Evolutionary conservation across 2,113 vertebrate species (phyloP).

Genomic region (Oryzias celebensis): DNA sequence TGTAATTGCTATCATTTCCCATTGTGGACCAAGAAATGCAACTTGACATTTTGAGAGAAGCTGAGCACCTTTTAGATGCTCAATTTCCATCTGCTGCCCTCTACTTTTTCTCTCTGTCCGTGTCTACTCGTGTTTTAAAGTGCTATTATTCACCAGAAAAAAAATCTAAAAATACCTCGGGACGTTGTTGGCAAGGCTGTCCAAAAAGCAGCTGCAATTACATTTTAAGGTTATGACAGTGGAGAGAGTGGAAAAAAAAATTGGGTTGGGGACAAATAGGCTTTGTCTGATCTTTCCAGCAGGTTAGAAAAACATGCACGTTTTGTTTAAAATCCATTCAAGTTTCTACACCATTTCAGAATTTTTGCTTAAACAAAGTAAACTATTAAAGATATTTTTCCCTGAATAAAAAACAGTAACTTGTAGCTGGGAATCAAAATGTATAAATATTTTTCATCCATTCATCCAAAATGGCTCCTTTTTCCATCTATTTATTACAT

Average conservation of each 20-base stretch:
- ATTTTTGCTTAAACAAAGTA: too few relatives aligned
- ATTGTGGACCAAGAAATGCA: slow-evolving; percentile 32
- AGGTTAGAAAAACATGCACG: too few relatives aligned
- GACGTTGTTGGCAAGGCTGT: slow-evolving; percentile 16
- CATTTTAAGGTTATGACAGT: slow-evolving; percentile 27
- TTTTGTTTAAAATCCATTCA: too few relatives aligned
- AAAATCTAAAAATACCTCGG: slow-evolving; percentile 21
- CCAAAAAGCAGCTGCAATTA: slow-evolving; percentile 44
- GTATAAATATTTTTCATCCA: too few relatives aligned
- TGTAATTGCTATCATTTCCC: slow-evolving; percentile 52
- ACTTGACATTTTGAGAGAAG: slow-evolving; percentile 52
- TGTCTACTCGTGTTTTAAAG: slow-evolving; percentile 23
- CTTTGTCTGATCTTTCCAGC: too few relatives aligned
- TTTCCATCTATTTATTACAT: too few relatives aligned
- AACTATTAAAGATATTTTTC: neutral
- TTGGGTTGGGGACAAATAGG: slow-evolving; percentile 29
- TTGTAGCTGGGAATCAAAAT: too few relatives aligned
- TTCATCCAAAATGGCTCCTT: too few relatives aligned
- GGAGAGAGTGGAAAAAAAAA: slow-evolving; percentile 4
- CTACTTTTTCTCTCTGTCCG: slow-evolving; percentile 22
- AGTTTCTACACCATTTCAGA: too few relatives aligned
- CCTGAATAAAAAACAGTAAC: slow-evolving; percentile 26
- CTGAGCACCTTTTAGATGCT: slow-evolving; percentile 38
- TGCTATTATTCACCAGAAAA: slow-evolving; percentile 15
- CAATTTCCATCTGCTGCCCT: slow-evolving; percentile 30